Evolutionary conservation across 2,888 invertebrate species (phyloP), one percentile per base, ranked within the genome.

Genomic region (Brachylomia viminalis): DNA sequence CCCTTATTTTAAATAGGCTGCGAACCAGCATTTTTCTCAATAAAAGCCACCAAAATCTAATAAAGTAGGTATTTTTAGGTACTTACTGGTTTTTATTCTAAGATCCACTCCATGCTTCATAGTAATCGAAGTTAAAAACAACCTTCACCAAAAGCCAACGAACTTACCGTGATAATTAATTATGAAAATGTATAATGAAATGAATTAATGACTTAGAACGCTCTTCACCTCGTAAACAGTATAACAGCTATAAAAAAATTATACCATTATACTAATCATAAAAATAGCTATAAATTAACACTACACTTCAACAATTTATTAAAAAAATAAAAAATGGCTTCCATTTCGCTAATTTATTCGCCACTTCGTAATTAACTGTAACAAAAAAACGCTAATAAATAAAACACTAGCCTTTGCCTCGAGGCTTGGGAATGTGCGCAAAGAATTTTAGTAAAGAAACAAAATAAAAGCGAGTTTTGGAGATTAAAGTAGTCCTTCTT

Each of bases 261-360:
- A 54, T 42, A 72, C 59, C 38, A 61, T 33, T 38, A 23, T 27
- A 79, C 27, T 75, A 72, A 79, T 72, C 54, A 69, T 76, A 49
- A 76, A 61, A 76, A 71, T 42, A 54, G 17, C 38, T 27, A 79
- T 79, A 82, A 86, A 79, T 84, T 75, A 72, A 67, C 72, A 52
- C 74, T 27, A 47, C 62, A 62, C 69, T 17, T 68, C 78, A 71
- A 65, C 33, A 69, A 75, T 84, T 87, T 85, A 88, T 87, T 77
- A 38, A 8, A 64, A 66, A 79, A 77, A 77, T 62, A 49, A 76
- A 79, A 80, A 75, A 85, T 64, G 65, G 58, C 68, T 45, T 17
- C 56, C 58, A 75, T 84, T 81, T 75, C 49, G 69, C 67, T 82
- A 87, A 86, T 80, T 82, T 83, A 87, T 83, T 82, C 61, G 75